Conservation (phyloP, 1,140 invertebrate genomes). For the Harlomillsia oculata region DNA sequence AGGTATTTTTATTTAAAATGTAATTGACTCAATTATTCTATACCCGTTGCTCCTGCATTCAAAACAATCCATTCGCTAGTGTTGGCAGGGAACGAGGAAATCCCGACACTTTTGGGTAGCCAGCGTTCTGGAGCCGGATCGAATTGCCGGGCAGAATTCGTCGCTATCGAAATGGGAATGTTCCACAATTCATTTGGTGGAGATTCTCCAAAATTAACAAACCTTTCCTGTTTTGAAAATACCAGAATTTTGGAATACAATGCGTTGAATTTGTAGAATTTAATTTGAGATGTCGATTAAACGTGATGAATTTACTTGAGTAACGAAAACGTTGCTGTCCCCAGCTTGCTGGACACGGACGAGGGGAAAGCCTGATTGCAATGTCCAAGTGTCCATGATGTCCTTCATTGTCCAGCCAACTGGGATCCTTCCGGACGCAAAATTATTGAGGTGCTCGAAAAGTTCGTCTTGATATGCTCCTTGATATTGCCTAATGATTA, state of each 20-base stretch:
- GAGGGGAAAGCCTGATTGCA: slow-evolving; percentile 76
- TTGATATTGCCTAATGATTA: too few relatives aligned
- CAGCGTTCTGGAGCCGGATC: slow-evolving; percentile 59
- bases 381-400: slow-evolving; percentile 84
- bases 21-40: too few relatives aligned
- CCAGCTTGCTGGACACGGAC: slow-evolving; percentile 61
- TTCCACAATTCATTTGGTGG: slow-evolving; percentile 45
- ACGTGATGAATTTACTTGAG: slow-evolving; percentile 45
- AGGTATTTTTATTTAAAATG: too few relatives aligned
- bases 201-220: too few relatives aligned
- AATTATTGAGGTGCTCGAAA: slow-evolving; percentile 51
- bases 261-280: neutral
- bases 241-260: neutral
- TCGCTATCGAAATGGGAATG: slow-evolving; percentile 49
- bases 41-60: slow-evolving; percentile 9
- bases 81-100: slow-evolving; percentile 35
- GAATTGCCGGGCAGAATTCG: slow-evolving; percentile 38
- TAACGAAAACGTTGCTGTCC: slow-evolving; percentile 46
- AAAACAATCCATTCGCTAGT: slow-evolving; percentile 7
- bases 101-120: slow-evolving; percentile 45
- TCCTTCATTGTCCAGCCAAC: slow-evolving; percentile 55
- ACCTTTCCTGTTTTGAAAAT: neutral
- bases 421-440: slow-evolving; percentile 36
- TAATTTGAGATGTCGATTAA: slow-evolving; percentile 11
- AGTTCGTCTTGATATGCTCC: slow-evolving; percentile 61